Percentiles rank a stretch among this genome's conserved stretches.
Conservation (phyloP, 1,140 invertebrate genomes). For the Ectropis grisescens region DNA sequence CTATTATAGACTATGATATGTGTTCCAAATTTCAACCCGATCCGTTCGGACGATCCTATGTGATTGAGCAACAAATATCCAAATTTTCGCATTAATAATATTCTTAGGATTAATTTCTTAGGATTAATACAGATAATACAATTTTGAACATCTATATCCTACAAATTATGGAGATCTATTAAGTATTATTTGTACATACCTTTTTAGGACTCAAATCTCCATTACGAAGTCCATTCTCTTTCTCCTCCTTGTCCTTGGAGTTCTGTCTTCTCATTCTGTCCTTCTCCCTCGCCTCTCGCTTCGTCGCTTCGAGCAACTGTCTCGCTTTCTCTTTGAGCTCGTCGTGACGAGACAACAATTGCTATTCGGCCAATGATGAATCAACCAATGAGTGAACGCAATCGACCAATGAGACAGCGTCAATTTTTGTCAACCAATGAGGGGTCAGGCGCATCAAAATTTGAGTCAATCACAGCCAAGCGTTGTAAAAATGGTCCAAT, state of each 20-base stretch:
- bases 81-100: too few species aligned
- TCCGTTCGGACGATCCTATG: too few species aligned
- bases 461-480: conserved; percentile 20
- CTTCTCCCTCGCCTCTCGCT: conserved; percentile 76
- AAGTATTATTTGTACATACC: conserved; percentile 39
- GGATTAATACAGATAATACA: too few species aligned
- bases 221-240: conserved; percentile 33
- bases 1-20: too few species aligned
- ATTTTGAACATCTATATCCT: too few species aligned
- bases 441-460: conserved; percentile 3
- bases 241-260: conserved; percentile 34
- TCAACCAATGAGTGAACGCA: too few species aligned
- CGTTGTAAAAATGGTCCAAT: conserved; percentile 13
- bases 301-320: conserved; percentile 89
- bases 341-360: conserved; percentile 83
- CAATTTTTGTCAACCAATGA: background rate
- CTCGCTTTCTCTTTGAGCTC: conserved; percentile 92
- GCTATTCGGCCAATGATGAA: conserved; percentile 66
- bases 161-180: too few species aligned
- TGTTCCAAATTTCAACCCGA: too few species aligned
- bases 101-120: too few species aligned
- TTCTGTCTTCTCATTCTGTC: conserved; percentile 64
- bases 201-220: conserved; percentile 44
- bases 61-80: too few species aligned
- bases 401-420: too few species aligned